phyloP scores from a whole-genome alignment of 2,797 vertebrate genomes.

The Poecilia velifera region DNA sequence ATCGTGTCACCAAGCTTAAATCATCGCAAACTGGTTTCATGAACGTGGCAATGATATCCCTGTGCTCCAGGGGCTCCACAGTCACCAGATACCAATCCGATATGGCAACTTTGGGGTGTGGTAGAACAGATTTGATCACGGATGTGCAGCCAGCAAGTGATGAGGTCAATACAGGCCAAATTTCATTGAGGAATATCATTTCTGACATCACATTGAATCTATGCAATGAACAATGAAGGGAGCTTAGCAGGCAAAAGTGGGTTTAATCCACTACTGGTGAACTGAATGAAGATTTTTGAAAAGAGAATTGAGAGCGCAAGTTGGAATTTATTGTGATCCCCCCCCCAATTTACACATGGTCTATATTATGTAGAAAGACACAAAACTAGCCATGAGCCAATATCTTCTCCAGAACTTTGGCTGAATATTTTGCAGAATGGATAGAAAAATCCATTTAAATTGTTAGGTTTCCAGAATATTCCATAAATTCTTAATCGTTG shows the following conservation, averaged over 20 bases:
- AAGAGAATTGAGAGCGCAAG: background rate
- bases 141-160: background rate
- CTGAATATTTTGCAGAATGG: background rate
- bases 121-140: background rate
- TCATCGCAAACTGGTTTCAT: background rate
- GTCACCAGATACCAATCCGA: background rate
- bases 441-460: background rate
- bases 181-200: background rate
- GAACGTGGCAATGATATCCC: background rate
- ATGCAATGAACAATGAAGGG: background rate
- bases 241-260: background rate
- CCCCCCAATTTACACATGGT: background rate
- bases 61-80: background rate
- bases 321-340: background rate
- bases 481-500: background rate
- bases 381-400: background rate
- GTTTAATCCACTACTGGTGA: background rate
- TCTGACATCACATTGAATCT: background rate
- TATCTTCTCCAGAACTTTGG: background rate
- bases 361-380: background rate
- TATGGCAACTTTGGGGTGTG: background rate
- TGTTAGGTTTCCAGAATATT: background rate
- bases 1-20: background rate
- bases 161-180: background rate
- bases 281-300: background rate